Evolutionary conservation across 2,888 invertebrate species (phyloP), one percentile per base, ranked within the genome.

Genomic region (Bembecia ichneumoniformis): DNA sequence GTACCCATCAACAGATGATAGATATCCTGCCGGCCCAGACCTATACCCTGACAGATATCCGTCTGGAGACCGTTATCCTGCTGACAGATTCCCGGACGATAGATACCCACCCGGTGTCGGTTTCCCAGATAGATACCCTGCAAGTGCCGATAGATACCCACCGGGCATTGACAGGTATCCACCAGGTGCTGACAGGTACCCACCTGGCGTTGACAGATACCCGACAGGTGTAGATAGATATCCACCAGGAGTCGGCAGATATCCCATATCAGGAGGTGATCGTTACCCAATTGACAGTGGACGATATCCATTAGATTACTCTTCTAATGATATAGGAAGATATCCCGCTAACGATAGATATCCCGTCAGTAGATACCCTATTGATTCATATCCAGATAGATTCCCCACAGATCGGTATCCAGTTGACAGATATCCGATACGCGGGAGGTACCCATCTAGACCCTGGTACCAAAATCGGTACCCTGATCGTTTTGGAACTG

Each of bases 401-500:
- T 75, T 72, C 54, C 77, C 79, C 0, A 60, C 58, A 14, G 73
- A 76, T 53, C 68, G 79, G 52, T 77, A 76, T 64, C 79, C 80
- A 48, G 52, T 67, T 51, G 77, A 75, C 35, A 67, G 79, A 57
- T 77, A 76, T 59, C 83, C 79, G 17, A 65, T 72, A 35, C 67
- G 77, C 48, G 62, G 64, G 20, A 57, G 62, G 57, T 77, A 79
- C 60, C 86, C 84, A 52, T 62, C 68, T 46, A 63, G 78, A 58
- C 75, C 79, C 17, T 71, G 63, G 65, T 68, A 63, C 52, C 60
- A 76, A 20, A 79, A 66, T 58, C 79, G 86, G 51, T 78, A 86
- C 74, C 82, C 83, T 59, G 89, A 90, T 55, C 80, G 87, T 55
- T 89, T 80, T 70, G 80, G 87, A 56, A 88, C 80, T 71, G 80